Base-by-base conservation (phyloP, 23 tunicate genomes). In the Halocynthia roretzi region DNA sequence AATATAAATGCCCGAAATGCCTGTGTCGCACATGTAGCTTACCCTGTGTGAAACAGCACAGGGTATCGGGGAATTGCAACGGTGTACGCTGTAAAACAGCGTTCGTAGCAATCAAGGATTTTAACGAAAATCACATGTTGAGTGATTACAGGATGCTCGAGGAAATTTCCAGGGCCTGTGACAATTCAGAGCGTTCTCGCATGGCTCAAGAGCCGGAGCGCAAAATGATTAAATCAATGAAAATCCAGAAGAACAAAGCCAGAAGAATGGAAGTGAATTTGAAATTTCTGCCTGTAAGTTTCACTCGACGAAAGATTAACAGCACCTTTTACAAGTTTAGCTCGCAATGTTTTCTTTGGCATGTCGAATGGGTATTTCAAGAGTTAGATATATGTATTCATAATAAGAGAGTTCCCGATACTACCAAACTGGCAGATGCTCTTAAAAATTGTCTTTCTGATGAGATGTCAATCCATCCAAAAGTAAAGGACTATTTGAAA, bases 61-160 rank as follows among this genome's bases (percentile, higher is more conserved):
- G 51, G 56, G 65, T 5, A 53, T 8, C 6, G 6, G 31, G 23
- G 2, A 17, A 74, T 31, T 74, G 78, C 65, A 63, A 74, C 21
- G 78, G 78, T 12, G 78, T 53, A 19, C 67, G 78, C 5, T 74
- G 67, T 31, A 74, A 74, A 53, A 74, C 78, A 17, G 65, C 78
- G 8, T 74, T 52, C 66, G 78, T 74, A 15, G 48, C 78, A 8
- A 17, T 74, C 49, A 54, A 14, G 55, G 65, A 10, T 14, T 74
- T 53, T 31, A 74, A 74, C 31, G 78, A 52, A 55, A 74, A 74
- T 53, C 55, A 52, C 14, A 74, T 74, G 78, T 17, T 74, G 67
- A 74, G 65, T 55, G 78, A 74, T 74, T 74, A 74, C 65, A 74
- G 78, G 56, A 22, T 74, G 14, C 78, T 74, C 31, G 78, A 74